Base-by-base conservation (phyloP, 2,113 vertebrate species). In the Sorex fumeus region DNA sequence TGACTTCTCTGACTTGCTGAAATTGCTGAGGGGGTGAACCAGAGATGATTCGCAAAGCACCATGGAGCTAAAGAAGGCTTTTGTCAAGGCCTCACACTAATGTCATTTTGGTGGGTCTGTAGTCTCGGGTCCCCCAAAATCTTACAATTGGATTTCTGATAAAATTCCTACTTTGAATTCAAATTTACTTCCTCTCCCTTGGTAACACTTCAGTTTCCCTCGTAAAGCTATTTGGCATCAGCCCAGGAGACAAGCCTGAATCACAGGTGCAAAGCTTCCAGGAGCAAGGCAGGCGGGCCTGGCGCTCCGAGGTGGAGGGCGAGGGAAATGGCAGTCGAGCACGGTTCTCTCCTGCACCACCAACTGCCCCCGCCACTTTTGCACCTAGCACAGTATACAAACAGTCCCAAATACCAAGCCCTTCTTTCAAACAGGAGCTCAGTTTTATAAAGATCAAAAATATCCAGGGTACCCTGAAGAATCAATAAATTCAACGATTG, bases 121-220 rank as follows among this genome's bases (percentile, higher is more conserved):
- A 91, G 79, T 90, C 40, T 88, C 69, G 28, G 92, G 53, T 82
- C 80, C n/a, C 84, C 92, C 86, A 88, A 95, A 95, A 89, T 62
- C 79, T 32, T 78, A 53, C 76, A 77, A 92, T 82, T 87, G 89
- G 77, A 93, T 96, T 96, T 57, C 80, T 92, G 69, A 92, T 88
- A 89, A 94, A 93, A 93, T 88, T 91, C 91, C 93, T 88, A 66
- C 86, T 88, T 32, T 80, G 83, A 94, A 96, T 95, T 81, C 70
- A 94, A 91, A 95, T 76, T 47, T 74, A n/a, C 69, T 84, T 70
- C 19, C 74, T 53, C 77, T 43, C 12, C 4, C 50, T 18, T 62
- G 25, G 28, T 7, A 27, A 45, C 3, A 30, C 30, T 70, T 84
- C 84, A 34, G 80, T 81, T 87, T 90, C 75, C 67, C 67, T 45